Conservation (phyloP, 2,888 invertebrate genomes). For the Dorcus parallelipipedus region DNA sequence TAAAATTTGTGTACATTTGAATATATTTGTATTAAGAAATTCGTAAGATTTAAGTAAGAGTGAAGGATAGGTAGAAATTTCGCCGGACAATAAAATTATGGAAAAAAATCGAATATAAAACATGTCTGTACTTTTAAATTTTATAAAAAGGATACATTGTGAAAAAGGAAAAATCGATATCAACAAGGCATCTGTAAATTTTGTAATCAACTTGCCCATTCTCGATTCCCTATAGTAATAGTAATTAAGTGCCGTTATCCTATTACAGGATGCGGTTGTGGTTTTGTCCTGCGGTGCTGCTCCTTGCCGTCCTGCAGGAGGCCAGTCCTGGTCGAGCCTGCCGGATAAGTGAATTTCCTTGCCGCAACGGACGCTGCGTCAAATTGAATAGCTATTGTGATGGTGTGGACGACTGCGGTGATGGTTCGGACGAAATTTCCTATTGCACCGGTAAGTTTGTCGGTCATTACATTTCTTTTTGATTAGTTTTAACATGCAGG, state of each 20-base stretch:
- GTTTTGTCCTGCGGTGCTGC: slow-evolving; percentile 28
- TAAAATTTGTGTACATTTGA: no score
- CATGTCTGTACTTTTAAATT: no score
- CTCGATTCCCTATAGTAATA: neutral
- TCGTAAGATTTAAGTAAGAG: no score
- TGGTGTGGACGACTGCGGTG: slow-evolving; percentile 79
- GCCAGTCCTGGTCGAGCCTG: slow-evolving; percentile 58
- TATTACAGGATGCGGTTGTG: slow-evolving; percentile 40
- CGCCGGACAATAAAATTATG: no score
- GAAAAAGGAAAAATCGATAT: no score
- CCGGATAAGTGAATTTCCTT: slow-evolving; percentile 74
- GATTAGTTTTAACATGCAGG: no score
- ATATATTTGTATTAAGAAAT: no score
- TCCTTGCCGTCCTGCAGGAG: slow-evolving; percentile 29
- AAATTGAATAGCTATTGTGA: slow-evolving; percentile 84
- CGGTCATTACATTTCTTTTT: neutral
- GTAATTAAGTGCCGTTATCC: slow-evolving; percentile 18
- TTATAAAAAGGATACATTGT: no score
- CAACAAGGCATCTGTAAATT: neutral
- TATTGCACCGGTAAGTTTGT: slow-evolving; percentile 66
- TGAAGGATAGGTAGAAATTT: no score
- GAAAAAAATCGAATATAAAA: no score
- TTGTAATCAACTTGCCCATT: neutral
- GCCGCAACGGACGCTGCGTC: slow-evolving; percentile 72
- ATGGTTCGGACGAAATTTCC: slow-evolving; percentile 80